Conservation (phyloP, 2,888 invertebrate species). For the Escarpia spicata region DNA sequence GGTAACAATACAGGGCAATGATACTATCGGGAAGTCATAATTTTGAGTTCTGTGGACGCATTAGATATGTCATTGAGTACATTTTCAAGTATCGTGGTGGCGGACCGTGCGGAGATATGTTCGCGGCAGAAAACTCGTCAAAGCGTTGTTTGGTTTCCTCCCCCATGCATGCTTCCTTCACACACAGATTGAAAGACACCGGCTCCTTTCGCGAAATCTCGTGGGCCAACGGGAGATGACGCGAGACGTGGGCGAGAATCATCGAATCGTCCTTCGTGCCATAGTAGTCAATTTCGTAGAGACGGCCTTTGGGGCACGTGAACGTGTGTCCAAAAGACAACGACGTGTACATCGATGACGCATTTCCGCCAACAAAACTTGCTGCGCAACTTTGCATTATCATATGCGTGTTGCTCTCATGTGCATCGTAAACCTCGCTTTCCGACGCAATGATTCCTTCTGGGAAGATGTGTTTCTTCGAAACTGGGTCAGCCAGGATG, state of each 20-base stretch:
- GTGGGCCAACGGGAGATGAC: not conserved
- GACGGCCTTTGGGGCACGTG: not conserved
- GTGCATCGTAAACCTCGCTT: not conserved
- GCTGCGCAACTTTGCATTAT: not conserved
- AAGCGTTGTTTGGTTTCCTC: not conserved
- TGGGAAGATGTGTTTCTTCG: not conserved
- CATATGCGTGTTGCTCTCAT: not conserved
- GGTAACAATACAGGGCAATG: too few relatives aligned
- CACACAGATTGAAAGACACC: not conserved
- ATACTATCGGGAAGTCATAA: not conserved
- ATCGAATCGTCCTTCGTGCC: not conserved
- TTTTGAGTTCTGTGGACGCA: not conserved
- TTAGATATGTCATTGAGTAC: not conserved
- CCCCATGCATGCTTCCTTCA: not conserved
- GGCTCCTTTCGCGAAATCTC: not conserved
- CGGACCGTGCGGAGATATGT: not conserved
- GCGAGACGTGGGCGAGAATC: not conserved
- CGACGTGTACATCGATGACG: conserved; percentile 7
- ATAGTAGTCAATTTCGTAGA: not conserved
- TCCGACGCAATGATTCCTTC: not conserved
- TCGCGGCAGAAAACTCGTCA: not conserved
- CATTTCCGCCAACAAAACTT: not conserved
- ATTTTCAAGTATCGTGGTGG: not conserved
- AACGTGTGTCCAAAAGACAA: not conserved
- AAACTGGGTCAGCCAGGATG: not conserved